phyloP scores from a whole-genome alignment of 1,140 invertebrate species.

The Zaprionus lachaisei region DNA sequence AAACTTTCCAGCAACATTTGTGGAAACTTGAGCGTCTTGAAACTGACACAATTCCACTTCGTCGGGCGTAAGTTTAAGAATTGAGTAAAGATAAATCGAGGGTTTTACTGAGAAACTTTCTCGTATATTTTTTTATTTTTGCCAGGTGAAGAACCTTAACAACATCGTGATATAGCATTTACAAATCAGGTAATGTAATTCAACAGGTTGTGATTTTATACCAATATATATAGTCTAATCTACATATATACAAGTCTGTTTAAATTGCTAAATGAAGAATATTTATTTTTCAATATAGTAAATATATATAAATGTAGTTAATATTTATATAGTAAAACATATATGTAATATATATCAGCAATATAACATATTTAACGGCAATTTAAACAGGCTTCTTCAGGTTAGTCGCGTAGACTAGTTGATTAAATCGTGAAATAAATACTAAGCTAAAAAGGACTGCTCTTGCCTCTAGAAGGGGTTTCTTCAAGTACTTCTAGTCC shows the following conservation, averaged over 20 bases:
- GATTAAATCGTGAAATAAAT: constrained; percentile 27
- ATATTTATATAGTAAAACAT: not conserved
- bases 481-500: constrained; percentile 10
- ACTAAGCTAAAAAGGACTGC: constrained; percentile 11
- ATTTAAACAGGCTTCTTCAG: constrained; percentile 29
- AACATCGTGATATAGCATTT: not conserved
- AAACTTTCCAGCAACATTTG: constrained; percentile 60
- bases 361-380: not conserved
- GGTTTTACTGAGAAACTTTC: constrained; percentile 37
- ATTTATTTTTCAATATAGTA: not conserved
- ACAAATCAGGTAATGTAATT: constrained; percentile 34
- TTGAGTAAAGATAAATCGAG: constrained; percentile 21
- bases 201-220: not conserved
- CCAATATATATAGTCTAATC: not conserved
- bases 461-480: constrained; percentile 1
- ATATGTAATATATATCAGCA: not conserved
- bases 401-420: constrained; percentile 15
- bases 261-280: not conserved
- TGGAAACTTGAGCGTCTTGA: constrained; percentile 41
- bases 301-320: not conserved
- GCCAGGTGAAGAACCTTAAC: constrained; percentile 17
- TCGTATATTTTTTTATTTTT: constrained; percentile 22
- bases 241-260: not conserved
- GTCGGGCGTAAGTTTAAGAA: constrained; percentile 43
- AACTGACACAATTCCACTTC: constrained; percentile 42